These are phyloP conservation scores for Arion vulgaris DNA, from an alignment of 1,140 invertebrate species.

Conservation along the genomic window DNA sequence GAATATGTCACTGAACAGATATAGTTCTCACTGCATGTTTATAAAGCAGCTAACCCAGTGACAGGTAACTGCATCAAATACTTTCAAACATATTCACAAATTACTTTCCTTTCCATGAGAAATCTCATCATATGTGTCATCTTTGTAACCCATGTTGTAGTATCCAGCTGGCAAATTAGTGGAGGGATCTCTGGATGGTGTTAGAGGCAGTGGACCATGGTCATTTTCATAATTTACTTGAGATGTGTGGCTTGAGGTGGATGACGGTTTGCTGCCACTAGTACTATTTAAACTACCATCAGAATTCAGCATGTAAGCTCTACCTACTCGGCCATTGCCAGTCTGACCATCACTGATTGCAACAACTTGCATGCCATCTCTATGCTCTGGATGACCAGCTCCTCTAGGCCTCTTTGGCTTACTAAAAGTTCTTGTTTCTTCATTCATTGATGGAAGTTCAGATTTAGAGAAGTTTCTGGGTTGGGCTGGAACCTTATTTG, in stretches of 20 bases:
- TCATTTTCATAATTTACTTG: conserved; percentile 34
- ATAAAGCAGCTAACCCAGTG: no score
- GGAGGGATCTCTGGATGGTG: neutral
- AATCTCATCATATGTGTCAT: conserved; percentile 19
- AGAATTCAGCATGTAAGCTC: neutral
- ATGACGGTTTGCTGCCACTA: neutral
- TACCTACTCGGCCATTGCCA: neutral
- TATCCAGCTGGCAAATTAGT: neutral
- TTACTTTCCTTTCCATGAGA: neutral
- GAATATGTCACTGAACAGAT: no score
- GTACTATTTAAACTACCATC: neutral
- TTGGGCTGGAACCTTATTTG: neutral
- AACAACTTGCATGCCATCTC: conserved; percentile 17
- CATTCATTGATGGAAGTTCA: conserved; percentile 10
- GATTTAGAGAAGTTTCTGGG: conserved; percentile 19
- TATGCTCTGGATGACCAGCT: neutral
- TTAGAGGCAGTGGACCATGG: neutral
- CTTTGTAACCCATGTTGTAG: conserved; percentile 13
- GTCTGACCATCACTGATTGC: conserved; percentile 31
- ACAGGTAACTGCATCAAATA: no score
- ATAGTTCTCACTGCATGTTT: no score
- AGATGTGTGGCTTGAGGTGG: neutral
- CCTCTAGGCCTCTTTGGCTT: neutral
- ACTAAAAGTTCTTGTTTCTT: neutral
- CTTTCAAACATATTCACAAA: neutral